These are phyloP conservation scores for Centropyge bicolor DNA, from an alignment of 2,797 vertebrate species.

Conservation along the genomic window DNA sequence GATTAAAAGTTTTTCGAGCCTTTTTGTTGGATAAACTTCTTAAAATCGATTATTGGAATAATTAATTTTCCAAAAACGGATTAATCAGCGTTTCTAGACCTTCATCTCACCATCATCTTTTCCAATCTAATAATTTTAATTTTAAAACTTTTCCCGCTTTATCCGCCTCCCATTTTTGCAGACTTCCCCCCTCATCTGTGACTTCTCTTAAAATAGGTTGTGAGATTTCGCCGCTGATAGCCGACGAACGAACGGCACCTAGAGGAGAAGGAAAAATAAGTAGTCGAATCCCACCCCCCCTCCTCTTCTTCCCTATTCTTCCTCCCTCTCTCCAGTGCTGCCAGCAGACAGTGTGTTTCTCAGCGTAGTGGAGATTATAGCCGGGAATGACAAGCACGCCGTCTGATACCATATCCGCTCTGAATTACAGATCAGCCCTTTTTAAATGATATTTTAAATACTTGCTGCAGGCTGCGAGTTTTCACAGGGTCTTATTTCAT, in stretches of 20 bases:
- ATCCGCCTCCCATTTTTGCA: background rate
- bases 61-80: background rate
- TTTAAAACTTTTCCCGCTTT: background rate
- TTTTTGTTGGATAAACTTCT: background rate
- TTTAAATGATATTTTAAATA: conserved; percentile 86
- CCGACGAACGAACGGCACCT: conserved; percentile 52
- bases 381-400: conserved; percentile 81
- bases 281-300: conserved; percentile 30
- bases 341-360: conserved; percentile 82
- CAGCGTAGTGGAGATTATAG: conserved; percentile 80
- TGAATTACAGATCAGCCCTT: conserved; percentile 86
- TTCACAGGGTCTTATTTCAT: conserved; percentile 82
- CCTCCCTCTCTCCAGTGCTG: conserved; percentile 70
- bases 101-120: background rate
- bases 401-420: conserved; percentile 85
- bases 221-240: conserved; percentile 58
- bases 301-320: conserved; percentile 32
- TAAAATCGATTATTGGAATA: background rate
- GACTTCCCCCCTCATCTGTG: conserved; percentile 6
- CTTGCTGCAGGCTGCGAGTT: conserved; percentile 81
- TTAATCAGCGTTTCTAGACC: background rate
- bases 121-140: background rate
- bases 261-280: conserved; percentile 62
- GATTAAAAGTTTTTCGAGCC: background rate
- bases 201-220: conserved; percentile 28